phyloP scores from a whole-genome alignment of 1,140 invertebrate genomes.

The Drusus annulatus region DNA sequence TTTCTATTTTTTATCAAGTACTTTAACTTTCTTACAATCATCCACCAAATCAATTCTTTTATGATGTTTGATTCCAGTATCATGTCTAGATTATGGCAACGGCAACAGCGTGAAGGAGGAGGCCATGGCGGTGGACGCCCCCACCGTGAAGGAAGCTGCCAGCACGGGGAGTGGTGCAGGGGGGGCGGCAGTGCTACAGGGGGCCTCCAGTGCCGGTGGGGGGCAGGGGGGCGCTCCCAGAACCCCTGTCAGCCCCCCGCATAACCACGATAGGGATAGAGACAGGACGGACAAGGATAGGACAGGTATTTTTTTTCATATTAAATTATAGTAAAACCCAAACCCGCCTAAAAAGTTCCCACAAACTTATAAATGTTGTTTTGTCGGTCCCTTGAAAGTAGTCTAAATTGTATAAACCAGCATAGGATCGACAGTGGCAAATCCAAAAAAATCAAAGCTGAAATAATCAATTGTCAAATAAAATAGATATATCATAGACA shows the following conservation, averaged over 20 bases:
- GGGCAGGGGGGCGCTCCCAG: conserved; percentile 20
- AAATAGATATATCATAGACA: too few relatives aligned
- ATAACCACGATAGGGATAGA: conserved; percentile 66
- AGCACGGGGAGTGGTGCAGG: neutral
- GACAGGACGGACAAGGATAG: conserved; percentile 69
- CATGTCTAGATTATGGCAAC: conserved; percentile 48
- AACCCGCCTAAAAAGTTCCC: too few relatives aligned
- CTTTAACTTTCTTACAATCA: too few relatives aligned
- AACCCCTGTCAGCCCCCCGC: conserved; percentile 64
- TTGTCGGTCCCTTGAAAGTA: too few relatives aligned
- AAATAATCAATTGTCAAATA: too few relatives aligned
- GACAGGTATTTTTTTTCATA: conserved; percentile 60
- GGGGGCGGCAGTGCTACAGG: conserved; percentile 60
- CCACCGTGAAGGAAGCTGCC: conserved; percentile 37
- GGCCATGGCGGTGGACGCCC: conserved; percentile 30
- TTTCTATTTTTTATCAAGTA: too few relatives aligned
- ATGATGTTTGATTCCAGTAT: neutral
- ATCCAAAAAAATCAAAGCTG: too few relatives aligned
- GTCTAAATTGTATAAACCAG: too few relatives aligned
- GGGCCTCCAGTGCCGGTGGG: conserved; percentile 48
- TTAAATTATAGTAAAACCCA: too few relatives aligned
- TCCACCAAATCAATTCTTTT: too few relatives aligned
- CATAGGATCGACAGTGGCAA: too few relatives aligned
- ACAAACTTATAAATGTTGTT: too few relatives aligned
- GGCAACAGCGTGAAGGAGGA: conserved; percentile 51